Evolutionary conservation across 2,888 invertebrate genomes (phyloP).

Genomic region (Protonemura montana): DNA sequence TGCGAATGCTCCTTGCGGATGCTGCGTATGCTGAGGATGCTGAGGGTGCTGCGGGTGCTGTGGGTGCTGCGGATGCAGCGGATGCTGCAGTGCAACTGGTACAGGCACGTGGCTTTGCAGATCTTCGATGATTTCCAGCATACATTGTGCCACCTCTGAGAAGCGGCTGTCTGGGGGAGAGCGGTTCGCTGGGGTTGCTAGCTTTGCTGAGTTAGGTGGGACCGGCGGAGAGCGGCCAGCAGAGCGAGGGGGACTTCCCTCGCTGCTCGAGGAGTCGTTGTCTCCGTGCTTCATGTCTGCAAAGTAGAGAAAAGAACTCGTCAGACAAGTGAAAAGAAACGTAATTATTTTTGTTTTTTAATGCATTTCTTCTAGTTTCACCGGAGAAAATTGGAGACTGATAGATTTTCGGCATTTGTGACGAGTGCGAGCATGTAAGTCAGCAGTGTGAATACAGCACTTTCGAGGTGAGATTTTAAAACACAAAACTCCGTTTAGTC

Average conservation of each 20-base stretch:
- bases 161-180: constrained; percentile 51
- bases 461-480: no score
- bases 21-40: no score
- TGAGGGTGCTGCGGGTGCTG: constrained; percentile 35
- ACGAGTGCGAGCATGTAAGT: no score
- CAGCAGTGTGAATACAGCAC: no score
- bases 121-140: constrained; percentile 56
- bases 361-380: no score
- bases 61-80: constrained; percentile 47
- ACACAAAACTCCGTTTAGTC: no score
- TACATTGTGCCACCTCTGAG: constrained; percentile 55
- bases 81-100: constrained; percentile 45
- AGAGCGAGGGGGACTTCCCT: constrained; percentile 48
- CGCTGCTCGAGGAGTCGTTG: constrained; percentile 46
- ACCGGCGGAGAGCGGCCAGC: constrained; percentile 40
- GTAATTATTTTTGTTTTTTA: not conserved
- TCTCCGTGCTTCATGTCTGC: constrained; percentile 27
- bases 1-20: constrained; percentile 28
- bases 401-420: no score
- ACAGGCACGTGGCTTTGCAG: constrained; percentile 50
- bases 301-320: not conserved
- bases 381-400: no score
- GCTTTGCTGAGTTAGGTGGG: not conserved
- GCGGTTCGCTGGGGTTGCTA: not conserved
- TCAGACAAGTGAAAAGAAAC: not conserved